Conservation (phyloP, 2,888 invertebrate genomes). For the Hirtodrosophila confusa region DNA sequence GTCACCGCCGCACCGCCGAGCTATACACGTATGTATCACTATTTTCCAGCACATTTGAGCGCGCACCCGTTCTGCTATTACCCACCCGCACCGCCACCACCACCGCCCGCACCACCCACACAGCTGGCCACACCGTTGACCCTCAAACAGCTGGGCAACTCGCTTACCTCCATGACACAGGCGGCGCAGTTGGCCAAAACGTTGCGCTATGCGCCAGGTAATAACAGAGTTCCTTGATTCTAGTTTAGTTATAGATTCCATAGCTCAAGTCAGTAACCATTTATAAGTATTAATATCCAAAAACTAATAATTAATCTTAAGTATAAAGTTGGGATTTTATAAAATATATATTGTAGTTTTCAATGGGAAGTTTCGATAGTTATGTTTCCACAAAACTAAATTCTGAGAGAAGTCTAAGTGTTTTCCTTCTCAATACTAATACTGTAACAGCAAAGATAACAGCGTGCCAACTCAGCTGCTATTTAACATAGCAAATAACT, state of each 20-base stretch:
- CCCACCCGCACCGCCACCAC: constrained; percentile 83
- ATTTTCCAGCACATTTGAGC: constrained; percentile 86
- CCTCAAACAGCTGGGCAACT: constrained; percentile 82
- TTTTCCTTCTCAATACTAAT: too few relatives aligned
- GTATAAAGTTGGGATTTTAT: too few relatives aligned
- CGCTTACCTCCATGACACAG: constrained; percentile 82
- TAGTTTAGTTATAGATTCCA: constrained; percentile 8
- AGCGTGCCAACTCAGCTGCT: too few relatives aligned
- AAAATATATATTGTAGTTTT: too few relatives aligned
- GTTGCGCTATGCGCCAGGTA: constrained; percentile 84
- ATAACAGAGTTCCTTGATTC: constrained; percentile 32
- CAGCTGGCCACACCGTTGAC: constrained; percentile 83
- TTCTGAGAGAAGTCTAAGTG: too few relatives aligned
- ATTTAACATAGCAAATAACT: too few relatives aligned
- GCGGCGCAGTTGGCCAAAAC: constrained; percentile 84
- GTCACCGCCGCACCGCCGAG: constrained; percentile 87
- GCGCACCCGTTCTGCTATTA: constrained; percentile 85
- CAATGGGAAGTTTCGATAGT: too few relatives aligned
- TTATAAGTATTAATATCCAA: too few relatives aligned
- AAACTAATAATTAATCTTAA: too few relatives aligned
- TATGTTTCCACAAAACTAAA: too few relatives aligned
- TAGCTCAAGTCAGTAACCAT: too few relatives aligned
- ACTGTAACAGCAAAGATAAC: too few relatives aligned
- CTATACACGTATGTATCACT: constrained; percentile 87
- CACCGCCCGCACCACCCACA: constrained; percentile 76